Conservation (phyloP, 2,888 invertebrate genomes). For the Rotaria socialis region DNA sequence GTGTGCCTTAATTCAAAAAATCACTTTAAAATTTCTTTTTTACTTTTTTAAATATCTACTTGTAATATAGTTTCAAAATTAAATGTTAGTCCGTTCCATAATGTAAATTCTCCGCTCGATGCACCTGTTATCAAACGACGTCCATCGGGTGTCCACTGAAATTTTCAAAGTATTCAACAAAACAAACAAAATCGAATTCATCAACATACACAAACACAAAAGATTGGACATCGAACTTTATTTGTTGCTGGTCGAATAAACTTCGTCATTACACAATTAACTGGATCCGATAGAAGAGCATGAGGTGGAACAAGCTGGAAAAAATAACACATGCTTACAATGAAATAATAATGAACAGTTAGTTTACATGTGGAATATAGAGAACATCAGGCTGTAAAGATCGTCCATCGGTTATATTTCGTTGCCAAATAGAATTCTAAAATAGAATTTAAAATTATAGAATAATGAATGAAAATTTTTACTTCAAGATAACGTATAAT, state of each 20-base stretch:
- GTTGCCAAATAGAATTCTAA: constrained; percentile 83
- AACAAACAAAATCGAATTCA: no score
- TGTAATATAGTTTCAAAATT: constrained; percentile 99
- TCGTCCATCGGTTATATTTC: constrained; percentile 80
- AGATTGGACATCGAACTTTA: constrained; percentile 98
- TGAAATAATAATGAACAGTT: constrained; percentile 45
- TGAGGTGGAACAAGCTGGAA: constrained; percentile 71
- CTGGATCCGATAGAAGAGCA: constrained; percentile 87
- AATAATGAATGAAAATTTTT: constrained; percentile 50
- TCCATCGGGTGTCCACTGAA: constrained; percentile 93
- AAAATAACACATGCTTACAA: constrained; percentile 48
- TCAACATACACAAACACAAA: constrained; percentile 74
- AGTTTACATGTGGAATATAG: constrained; percentile 74
- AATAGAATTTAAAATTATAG: constrained; percentile 48
- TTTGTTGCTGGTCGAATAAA: constrained; percentile 99
- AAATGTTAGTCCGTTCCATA: constrained; percentile 99
- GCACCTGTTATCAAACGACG: constrained; percentile 93
- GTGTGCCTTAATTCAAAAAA: constrained; percentile 72
- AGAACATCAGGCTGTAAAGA: constrained; percentile 88
- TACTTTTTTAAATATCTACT: constrained; percentile 62
- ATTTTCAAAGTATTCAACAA: constrained; percentile 14
- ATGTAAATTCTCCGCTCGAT: constrained; percentile 95
- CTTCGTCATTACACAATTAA: constrained; percentile 75
- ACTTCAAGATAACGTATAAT: constrained; percentile 86
- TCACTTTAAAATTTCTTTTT: neutral